Evolutionary conservation across 2,113 vertebrate species (phyloP), one percentile per base, ranked within the genome.

Genomic region (Rhinogobius similis): DNA sequence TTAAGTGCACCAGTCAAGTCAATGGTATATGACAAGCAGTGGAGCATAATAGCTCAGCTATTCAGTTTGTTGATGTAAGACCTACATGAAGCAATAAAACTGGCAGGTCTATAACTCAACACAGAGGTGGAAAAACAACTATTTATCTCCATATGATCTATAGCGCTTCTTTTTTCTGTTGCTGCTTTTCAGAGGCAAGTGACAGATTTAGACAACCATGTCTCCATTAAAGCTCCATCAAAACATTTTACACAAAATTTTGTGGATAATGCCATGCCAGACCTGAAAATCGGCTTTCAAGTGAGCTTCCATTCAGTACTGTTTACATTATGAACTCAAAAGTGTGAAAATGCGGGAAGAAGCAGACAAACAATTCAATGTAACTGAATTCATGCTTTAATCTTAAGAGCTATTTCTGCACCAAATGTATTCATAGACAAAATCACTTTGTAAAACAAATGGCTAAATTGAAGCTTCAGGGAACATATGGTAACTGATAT

Each of bases 141-240:
- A 59, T 20, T 27, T 24, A 3, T 14, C 24, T 26, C 24, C 48
- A 27, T 56, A 65, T 62, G 72, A 55, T 70, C 63, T 46, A 56
- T 27, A 38, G 48, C 43, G n/a, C n/a, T n/a, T n/a, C 27, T 13
- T 53, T 50, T 53, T 53, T 53, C 52, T 53, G 13, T 73, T 36
- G 14, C 46, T 75, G 59, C 70, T 68, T 74, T 55, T n/a, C 23
- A 23, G 23, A n/a, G 62, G n/a, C 8, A 61, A 24, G 3, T 69
- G 70, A 59, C 74, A 59, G 50, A 82, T 81, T 77, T 62, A 56
- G 12, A 56, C 12, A 27, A 21, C 14, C 23, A 56, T 8, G 4
- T 14, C 26, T 29, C 24, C 24, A 24, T 0, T 46, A 78, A 73
- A 79, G 69, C 73, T 16, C 1, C 67, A 20, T 79, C 73, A 79